phyloP scores from a whole-genome alignment of 2,888 invertebrate species.

The Melipona beecheii region DNA sequence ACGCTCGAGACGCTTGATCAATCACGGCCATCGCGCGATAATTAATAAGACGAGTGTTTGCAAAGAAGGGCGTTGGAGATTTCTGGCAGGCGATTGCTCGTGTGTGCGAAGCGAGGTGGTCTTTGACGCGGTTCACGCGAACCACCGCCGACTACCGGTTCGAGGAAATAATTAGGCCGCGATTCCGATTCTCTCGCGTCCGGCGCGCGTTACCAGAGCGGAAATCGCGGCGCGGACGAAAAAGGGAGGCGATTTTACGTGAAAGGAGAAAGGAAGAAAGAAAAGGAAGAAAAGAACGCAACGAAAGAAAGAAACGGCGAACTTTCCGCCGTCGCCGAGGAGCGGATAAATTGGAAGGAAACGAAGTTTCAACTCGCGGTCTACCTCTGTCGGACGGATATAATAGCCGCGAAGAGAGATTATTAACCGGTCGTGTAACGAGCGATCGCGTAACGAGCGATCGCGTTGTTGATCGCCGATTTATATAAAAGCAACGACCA shows the following conservation, averaged over 20 bases:
- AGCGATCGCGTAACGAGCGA: slow-evolving; percentile 41
- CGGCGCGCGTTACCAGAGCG: slow-evolving; percentile 18
- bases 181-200: slow-evolving; percentile 17
- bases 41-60: slow-evolving; percentile 23
- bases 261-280: background rate
- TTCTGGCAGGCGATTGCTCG: slow-evolving; percentile 11
- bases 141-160: background rate
- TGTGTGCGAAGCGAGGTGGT: background rate
- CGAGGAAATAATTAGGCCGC: slow-evolving; percentile 23
- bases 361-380: slow-evolving; percentile 56
- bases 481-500: slow-evolving; percentile 45
- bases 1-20: background rate
- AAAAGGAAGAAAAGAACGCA: no score
- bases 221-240: slow-evolving; percentile 6
- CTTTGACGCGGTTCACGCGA: slow-evolving; percentile 22
- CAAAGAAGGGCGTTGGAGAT: slow-evolving; percentile 10
- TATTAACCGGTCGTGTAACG: slow-evolving; percentile 49
- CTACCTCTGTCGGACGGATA: slow-evolving; percentile 35
- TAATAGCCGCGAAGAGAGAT: slow-evolving; percentile 50
- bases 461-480: slow-evolving; percentile 56
- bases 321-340: background rate
- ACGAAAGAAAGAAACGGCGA: background rate
- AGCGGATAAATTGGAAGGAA: slow-evolving; percentile 20
- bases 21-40: background rate
- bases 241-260: background rate